Conservation (phyloP, 2,797 vertebrate genomes). For the Enoplosus armatus region DNA sequence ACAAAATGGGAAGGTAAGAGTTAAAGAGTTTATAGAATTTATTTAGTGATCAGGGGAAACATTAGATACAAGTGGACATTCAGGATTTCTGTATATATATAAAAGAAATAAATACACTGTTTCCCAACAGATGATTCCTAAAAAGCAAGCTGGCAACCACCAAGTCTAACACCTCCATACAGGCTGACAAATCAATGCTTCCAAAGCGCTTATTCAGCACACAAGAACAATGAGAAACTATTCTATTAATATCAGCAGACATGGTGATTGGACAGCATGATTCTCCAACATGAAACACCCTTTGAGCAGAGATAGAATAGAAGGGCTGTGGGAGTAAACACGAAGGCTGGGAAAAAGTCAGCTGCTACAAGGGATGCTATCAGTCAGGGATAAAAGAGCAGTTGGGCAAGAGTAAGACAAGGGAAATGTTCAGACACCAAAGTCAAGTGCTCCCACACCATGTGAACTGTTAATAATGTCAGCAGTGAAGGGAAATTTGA, state of each 20-base stretch:
- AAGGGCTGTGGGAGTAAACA: constrained; percentile 38
- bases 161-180: neutral
- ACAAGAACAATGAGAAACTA: constrained; percentile 25
- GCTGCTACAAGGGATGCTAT: constrained; percentile 50
- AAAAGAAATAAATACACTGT: neutral
- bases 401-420: constrained; percentile 33
- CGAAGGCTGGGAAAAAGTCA: constrained; percentile 46
- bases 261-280: constrained; percentile 40
- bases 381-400: constrained; percentile 36
- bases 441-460: constrained; percentile 51
- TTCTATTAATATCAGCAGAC: constrained; percentile 46
- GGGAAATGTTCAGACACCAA: constrained; percentile 43
- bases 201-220: constrained; percentile 20
- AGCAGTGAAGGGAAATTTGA: constrained; percentile 40
- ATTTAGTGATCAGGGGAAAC: constrained; percentile 22
- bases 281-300: constrained; percentile 57
- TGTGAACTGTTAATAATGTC: constrained; percentile 48
- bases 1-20: constrained; percentile 15
- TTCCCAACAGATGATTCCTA: neutral
- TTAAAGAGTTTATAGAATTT: constrained; percentile 14
- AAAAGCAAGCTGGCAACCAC: constrained; percentile 16
- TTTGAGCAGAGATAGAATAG: constrained; percentile 48
- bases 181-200: constrained; percentile 21
- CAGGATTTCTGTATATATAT: neutral
- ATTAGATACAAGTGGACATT: constrained; percentile 2